Percentiles rank a stretch among this genome's conserved stretches.
These are phyloP conservation scores for Tetragnatha versicolor DNA, from an alignment of 1,140 invertebrate species.

Conservation along the genomic window DNA sequence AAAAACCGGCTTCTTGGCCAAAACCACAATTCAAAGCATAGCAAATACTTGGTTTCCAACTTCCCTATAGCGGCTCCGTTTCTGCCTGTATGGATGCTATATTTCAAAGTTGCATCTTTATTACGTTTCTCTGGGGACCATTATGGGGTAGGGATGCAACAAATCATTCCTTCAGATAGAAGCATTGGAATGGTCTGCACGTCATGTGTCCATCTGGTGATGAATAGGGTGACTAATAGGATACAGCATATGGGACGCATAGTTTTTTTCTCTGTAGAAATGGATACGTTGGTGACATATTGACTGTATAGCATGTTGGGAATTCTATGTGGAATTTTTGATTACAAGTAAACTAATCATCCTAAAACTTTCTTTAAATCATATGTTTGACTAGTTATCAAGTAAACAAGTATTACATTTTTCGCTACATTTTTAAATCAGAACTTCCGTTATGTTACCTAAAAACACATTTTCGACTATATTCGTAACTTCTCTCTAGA, in stretches of 20 bases:
- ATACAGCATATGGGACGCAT: background rate
- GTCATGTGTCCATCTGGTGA: background rate
- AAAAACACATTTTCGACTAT: too few species aligned
- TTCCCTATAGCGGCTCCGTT: background rate
- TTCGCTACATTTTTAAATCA: too few species aligned
- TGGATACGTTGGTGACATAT: background rate
- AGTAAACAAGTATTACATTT: too few species aligned
- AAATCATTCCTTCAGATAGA: background rate
- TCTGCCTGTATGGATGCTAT: background rate
- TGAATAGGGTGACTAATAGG: constrained; percentile 16
- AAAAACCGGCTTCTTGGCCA: background rate
- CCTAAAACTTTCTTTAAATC: background rate
- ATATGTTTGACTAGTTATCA: too few species aligned
- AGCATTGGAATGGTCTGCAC: background rate
- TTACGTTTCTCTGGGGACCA: background rate
- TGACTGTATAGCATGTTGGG: background rate
- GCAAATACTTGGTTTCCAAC: background rate
- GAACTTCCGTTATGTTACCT: too few species aligned
- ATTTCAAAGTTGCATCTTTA: background rate
- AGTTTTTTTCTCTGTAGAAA: background rate
- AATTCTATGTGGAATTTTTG: background rate
- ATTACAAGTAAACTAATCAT: background rate
- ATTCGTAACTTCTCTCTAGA: too few species aligned
- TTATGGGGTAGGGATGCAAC: background rate
- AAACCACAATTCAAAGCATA: background rate